Evolutionary conservation across 2,888 invertebrate genomes (phyloP).

Genomic region (Spodoptera littoralis): DNA sequence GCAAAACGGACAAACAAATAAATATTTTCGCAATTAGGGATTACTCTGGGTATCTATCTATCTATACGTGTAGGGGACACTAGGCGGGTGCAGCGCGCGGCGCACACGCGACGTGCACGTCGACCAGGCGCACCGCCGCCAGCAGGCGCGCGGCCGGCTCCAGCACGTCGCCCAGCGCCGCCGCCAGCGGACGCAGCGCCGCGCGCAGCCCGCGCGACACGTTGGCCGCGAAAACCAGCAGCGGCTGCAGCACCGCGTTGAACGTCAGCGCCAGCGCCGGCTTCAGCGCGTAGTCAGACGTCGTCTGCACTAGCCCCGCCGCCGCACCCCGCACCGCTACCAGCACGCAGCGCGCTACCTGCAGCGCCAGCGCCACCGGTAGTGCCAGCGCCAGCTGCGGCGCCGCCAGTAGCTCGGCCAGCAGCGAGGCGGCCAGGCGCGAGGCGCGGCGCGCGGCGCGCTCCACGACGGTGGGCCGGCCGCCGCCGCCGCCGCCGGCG

Average conservation of each 20-base stretch:
- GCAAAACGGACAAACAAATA: too few species aligned
- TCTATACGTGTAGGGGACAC: background rate
- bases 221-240: constrained; percentile 90
- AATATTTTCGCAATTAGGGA: too few species aligned
- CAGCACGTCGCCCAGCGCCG: constrained; percentile 63
- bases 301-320: constrained; percentile 61
- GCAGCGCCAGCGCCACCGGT: constrained; percentile 90
- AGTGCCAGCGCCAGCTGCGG: constrained; percentile 76
- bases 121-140: constrained; percentile 63
- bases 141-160: constrained; percentile 65
- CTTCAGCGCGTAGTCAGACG: constrained; percentile 91
- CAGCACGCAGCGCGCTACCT: constrained; percentile 49
- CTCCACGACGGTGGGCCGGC: constrained; percentile 49
- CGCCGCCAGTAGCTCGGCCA: constrained; percentile 89
- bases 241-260: constrained; percentile 91
- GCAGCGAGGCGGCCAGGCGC: constrained; percentile 89
- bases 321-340: constrained; percentile 59
- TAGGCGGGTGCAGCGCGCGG: constrained; percentile 22
- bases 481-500: constrained; percentile 19
- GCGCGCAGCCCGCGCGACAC: constrained; percentile 89
- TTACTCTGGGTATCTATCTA: too few species aligned
- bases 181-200: constrained; percentile 78
- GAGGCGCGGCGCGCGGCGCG: constrained; percentile 63
- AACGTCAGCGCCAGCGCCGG: constrained; percentile 91
- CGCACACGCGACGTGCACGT: constrained; percentile 59